Base-by-base conservation (phyloP, 2,797 vertebrate species). In the Malurus splendens region DNA sequence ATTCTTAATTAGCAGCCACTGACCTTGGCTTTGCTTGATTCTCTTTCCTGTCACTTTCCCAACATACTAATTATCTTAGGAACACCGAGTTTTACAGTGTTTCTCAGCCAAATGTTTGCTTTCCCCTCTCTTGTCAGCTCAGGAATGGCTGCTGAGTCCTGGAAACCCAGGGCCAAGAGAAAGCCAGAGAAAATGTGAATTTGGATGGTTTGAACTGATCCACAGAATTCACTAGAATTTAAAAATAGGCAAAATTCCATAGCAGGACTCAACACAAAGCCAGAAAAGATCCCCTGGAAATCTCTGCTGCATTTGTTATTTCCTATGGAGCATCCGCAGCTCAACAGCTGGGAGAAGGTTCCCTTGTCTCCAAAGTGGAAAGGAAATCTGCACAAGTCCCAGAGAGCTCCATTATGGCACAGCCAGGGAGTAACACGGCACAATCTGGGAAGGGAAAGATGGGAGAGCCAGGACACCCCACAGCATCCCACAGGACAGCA, bases 1-100 rank as follows among this genome's bases (percentile, higher is more conserved):
- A 93, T 93, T 95, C 92, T 94, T 94, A 93, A 94, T 95, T 95
- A 96, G 94, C 88, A 95, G 94, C 75, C 70, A 1, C 91, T 96
- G 94, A 94, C 91, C 91, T 94, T 93, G 89, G 81, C 94, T 94
- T 92, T 93, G 82, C 91, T 82, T 55, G 71, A 84, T 90, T 93
- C 94, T 95, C 89, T 90, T 72, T 81, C 90, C 83, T 94, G 93
- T 93, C 93, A 92, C 93, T 94, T 96, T 86, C 89, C 90, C 91
- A 91, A 95, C 91, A 92, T 88, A 88, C 91, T 94, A 94, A 96
- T 96, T 96, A 96, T 66, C 86, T 84, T 90, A 92, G 77, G 84
- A 91, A 76, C 87, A 87, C 72, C 3, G 72, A 89, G 75, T 75
- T 87, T 83, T 76, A 89, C 30, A 65, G 88, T 44, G 1, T 39